Evolutionary conservation across 2,797 vertebrate species (phyloP).

Genomic region (Sebastes iracundus): DNA sequence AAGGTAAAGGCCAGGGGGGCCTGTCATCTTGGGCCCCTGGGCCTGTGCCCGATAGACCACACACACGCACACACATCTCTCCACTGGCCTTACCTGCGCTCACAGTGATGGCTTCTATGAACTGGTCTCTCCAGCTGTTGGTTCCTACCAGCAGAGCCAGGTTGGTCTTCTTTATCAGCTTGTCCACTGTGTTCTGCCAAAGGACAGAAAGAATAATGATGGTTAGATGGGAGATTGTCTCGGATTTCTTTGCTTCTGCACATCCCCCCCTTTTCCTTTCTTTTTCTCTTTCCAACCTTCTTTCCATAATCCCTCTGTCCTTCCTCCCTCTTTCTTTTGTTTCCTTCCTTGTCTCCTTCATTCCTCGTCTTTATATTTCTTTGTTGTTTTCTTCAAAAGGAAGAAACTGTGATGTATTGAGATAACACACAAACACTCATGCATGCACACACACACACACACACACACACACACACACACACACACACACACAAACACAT

Average conservation of each 20-base stretch:
- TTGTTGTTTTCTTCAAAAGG: conserved; percentile 33
- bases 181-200: conserved; percentile 96
- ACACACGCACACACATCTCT: neutral
- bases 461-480: conserved; percentile 6
- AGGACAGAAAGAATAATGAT: neutral
- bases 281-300: neutral
- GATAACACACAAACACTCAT: conserved; percentile 5
- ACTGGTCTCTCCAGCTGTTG: conserved; percentile 99
- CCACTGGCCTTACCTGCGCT: conserved; percentile 90
- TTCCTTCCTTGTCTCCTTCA: neutral
- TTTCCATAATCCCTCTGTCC: neutral
- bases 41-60: neutral
- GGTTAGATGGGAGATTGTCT: neutral
- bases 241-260: neutral
- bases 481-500: neutral
- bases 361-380: neutral
- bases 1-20: neutral
- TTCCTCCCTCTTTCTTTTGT: neutral
- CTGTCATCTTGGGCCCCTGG: too few species aligned
- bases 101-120: conserved; percentile 98
- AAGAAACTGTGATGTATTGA: neutral
- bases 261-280: neutral
- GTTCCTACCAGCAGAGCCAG: conserved; percentile 97
- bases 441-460: neutral
- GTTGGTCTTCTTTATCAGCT: conserved; percentile 99